These are phyloP conservation scores for Quadroppia sp. DNA, from an alignment of 2,888 invertebrate species.

Conservation along the genomic window DNA sequence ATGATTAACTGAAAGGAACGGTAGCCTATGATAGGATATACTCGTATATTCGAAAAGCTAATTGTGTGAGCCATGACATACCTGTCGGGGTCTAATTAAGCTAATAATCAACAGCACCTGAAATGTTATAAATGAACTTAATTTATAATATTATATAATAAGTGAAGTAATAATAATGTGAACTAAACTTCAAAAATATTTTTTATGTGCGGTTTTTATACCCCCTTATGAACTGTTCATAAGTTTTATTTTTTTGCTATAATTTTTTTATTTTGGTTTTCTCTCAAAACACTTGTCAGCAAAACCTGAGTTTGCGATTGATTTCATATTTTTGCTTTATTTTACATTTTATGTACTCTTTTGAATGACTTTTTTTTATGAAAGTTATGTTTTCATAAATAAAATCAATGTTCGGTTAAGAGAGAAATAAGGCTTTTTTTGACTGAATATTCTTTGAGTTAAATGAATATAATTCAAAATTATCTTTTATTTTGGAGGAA, in stretches of 20 bases:
- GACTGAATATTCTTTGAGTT: too few relatives aligned
- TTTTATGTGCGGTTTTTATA: neutral
- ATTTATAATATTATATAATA: neutral
- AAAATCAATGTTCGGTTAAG: neutral
- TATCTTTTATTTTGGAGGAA: too few relatives aligned
- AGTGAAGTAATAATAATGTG: neutral
- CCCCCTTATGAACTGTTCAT: neutral
- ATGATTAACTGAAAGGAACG: neutral
- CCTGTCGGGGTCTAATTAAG: constrained; percentile 17
- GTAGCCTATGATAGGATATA: neutral
- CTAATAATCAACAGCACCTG: neutral
- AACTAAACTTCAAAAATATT: neutral
- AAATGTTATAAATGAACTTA: neutral
- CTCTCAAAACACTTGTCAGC: neutral
- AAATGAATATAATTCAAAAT: too few relatives aligned
- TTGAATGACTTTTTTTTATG: neutral
- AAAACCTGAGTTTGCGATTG: neutral
- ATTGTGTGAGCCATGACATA: neutral
- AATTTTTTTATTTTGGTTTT: neutral
- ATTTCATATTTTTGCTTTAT: neutral
- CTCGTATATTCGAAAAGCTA: neutral
- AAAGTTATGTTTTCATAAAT: neutral
- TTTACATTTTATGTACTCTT: neutral
- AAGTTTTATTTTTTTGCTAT: neutral
- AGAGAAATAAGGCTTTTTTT: neutral